These are phyloP conservation scores for Drosophila sulfurigaster DNA, from an alignment of 1,140 invertebrate species.

Conservation along the genomic window DNA sequence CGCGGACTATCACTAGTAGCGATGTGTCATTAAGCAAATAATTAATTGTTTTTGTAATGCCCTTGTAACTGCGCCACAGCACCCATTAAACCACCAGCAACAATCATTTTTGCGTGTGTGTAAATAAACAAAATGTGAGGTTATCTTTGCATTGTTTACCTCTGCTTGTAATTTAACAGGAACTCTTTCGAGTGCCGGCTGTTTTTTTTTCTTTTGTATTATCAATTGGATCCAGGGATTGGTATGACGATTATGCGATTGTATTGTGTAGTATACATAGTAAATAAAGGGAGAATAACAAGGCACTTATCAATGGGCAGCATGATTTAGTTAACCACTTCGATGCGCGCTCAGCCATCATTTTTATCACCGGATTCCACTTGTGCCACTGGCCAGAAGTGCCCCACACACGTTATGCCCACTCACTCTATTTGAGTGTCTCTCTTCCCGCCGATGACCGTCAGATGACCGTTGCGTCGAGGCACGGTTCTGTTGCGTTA, in stretches of 20 bases:
- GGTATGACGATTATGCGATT: conserved; percentile 18
- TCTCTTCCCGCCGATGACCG: conserved; percentile 20
- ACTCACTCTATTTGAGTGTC: conserved; percentile 12
- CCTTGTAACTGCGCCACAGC: conserved; percentile 21
- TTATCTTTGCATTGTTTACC: conserved; percentile 25
- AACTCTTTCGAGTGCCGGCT: conserved; percentile 18
- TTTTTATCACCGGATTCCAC: conserved; percentile 1
- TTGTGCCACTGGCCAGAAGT: conserved; percentile 35
- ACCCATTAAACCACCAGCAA: not conserved
- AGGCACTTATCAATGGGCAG: conserved; percentile 43
- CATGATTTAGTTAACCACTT: conserved; percentile 29
- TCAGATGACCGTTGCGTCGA: conserved; percentile 35
- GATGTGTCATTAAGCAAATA: conserved; percentile 29
- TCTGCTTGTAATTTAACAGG: conserved; percentile 9
- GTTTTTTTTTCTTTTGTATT: not conserved
- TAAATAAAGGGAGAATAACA: conserved; percentile 29
- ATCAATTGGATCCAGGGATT: conserved; percentile 13
- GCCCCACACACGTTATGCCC: conserved; percentile 10
- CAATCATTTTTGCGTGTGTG: not conserved
- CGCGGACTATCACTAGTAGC: not conserved
- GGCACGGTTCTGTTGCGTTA: not conserved
- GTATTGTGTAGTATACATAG: not conserved
- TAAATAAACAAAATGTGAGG: conserved; percentile 28
- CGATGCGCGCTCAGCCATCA: not conserved
- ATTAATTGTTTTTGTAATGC: conserved; percentile 32